Evolutionary conservation across 2,113 vertebrate species (phyloP), one percentile per base, ranked within the genome.

Genomic region (Murina feae): DNA sequence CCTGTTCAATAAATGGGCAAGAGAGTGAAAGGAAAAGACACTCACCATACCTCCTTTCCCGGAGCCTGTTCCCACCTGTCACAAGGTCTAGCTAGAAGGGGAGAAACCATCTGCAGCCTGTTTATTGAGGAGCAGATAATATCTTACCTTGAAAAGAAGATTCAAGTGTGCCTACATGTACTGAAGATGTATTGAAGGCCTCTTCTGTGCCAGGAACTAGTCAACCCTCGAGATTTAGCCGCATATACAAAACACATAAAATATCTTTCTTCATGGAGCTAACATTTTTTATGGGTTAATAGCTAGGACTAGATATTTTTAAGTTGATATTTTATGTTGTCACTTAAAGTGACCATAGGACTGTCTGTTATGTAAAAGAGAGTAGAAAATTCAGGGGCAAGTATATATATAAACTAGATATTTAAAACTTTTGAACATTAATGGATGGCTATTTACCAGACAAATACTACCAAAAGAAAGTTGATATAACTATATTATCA

Each of bases 351-450:
- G 89, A 82, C 18, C 44, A 79, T 18, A 75, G 5, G 58, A 63
- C 18, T 90, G 12, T 71, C 60, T 93, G 32, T 80, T 75, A 89
- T 5, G 35, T 72, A 51, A 80, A 91, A 95, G 25, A 94, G 10
- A 65, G 12, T 49, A 58, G 71, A 86, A 79, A 89, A 44, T 83
- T 75, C n/a, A 66, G 23, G 32, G 23, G 5, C 44, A 86, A 85
- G 12, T n/a, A n/a, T 75, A 75, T 86, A 78, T 90, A 84, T 58
- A 51, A 93, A 85, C 66, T 49, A 91, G 69, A 72, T 39, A 25
- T 30, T 83, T 92, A 60, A 84, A 87, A 76, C 18, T 65, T 47
- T 86, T 96, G 35, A 86, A 71, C 68, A 80, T 94, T 79, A 84
- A 65, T 71, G 20, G 12, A 39, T 90, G 32, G 9, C 23, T 92